Evolutionary conservation across 2,888 invertebrate genomes (phyloP), one percentile per base, ranked within the genome.

Genomic region (Callyntrura guangdongensis): DNA sequence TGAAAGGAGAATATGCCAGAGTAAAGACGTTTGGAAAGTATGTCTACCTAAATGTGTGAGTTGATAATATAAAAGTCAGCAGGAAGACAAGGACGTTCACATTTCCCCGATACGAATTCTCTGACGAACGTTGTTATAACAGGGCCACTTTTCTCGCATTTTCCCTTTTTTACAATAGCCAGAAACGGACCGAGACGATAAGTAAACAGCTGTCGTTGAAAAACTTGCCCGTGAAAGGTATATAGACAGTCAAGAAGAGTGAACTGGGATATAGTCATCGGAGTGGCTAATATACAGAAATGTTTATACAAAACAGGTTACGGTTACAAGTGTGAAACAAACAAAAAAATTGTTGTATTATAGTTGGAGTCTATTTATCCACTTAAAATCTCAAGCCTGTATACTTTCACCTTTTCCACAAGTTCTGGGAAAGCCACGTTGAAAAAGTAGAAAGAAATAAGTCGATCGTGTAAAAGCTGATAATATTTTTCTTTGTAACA

Each of bases 21-120:
- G 17, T 8, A 61, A 20, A 61, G 17, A 20, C 4, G 45, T 1
- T 8, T 36, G 36, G 3, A n/a, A 36, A 36, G 36, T n/a, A 36
- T 36, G 36, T 36, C 2, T 36, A 36, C 36, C 3, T 4, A 36
- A 36, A 36, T 36, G 36, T 36, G 36, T 36, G 36, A 36, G 6
- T 2, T 36, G 36, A 36, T 36, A 36, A 36, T 36, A 6, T 17
- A 22, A 22, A 45, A 22, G 36, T 17, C 36, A 59, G 36, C 14
- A 69, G 45, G n/a, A 49, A 85, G 27, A 64, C 85, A 85, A 85
- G 72, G 85, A 17, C 56, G 72, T 85, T 85, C 74, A 36, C n/a
- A 12, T 49, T 84, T 49, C 49, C 53, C 36, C 36, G 36, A 36
- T n/a, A n/a, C n/a, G n/a, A n/a, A n/a, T n/a, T n/a, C n/a, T n/a